Evolutionary conservation across 2,113 vertebrate genomes (phyloP).

Genomic region (Hippocampus abdominalis): DNA sequence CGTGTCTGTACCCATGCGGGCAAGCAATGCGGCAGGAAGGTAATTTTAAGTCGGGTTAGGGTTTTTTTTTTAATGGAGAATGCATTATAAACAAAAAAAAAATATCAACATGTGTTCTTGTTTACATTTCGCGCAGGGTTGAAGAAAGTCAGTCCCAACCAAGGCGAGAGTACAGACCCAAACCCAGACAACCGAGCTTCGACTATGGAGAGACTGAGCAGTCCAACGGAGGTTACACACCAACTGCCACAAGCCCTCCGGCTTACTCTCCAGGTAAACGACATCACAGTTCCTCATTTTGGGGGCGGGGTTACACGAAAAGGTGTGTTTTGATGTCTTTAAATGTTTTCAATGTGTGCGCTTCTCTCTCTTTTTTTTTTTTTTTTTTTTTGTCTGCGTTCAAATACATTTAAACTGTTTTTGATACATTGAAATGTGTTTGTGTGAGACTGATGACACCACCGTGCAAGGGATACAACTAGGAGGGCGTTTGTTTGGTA

Average conservation of each 20-base stretch:
- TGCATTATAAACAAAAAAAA: not conserved
- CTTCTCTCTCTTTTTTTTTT: no score
- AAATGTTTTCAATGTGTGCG: not conserved
- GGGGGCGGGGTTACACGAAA: no score
- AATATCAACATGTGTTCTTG: not conserved
- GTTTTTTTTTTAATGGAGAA: not conserved
- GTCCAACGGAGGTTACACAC: slow-evolving; percentile 80
- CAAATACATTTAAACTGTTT: no score
- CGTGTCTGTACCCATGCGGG: no score
- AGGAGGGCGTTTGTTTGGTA: not conserved
- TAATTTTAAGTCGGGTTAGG: no score
- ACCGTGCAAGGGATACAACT: no score
- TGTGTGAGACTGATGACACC: no score
- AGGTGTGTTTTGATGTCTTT: not conserved
- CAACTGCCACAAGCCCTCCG: slow-evolving; percentile 36
- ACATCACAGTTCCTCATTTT: no score
- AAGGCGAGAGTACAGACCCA: slow-evolving; percentile 80
- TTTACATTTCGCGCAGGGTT: slow-evolving; percentile 69
- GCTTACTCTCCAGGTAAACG: slow-evolving; percentile 60
- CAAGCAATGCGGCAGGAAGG: no score
- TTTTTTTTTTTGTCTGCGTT: no score
- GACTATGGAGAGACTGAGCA: slow-evolving; percentile 77
- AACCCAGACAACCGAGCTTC: slow-evolving; percentile 74
- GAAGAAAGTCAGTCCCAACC: slow-evolving; percentile 81
- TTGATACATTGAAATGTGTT: no score